Base-by-base conservation (phyloP, 1,140 invertebrate genomes). In the Odontomachus brunneus region DNA sequence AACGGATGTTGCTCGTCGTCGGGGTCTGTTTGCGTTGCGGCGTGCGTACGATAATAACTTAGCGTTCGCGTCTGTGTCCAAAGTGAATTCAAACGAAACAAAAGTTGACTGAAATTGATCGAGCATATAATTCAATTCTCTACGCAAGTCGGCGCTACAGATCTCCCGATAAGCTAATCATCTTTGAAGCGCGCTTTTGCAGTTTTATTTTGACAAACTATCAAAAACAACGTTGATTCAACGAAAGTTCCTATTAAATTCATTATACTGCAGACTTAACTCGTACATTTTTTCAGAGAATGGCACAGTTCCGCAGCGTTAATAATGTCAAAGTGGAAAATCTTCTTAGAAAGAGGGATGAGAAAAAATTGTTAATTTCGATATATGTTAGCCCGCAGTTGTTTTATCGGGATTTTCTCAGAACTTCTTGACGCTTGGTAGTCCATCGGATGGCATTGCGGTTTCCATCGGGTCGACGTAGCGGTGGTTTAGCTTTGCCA, bases 391-490 rank as follows among this genome's bases (percentile, higher is more conserved):
- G n/a, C 22, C 17, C 69, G n/a, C 24, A 22, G 19, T 33, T 22
- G 22, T 71, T 72, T 78, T 78, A 62, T 24, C 67, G 26, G 12
- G 29, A 73, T 19, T 38, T 82, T 82, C 76, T 73, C 22, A 82
- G 76, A 84, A 85, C 53, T 82, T 89, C 3, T 59, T 29, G 63
- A 69, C 22, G 55, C 19, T 9, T 51, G 72, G 9, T 26, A 33
- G 9, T 29, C 33, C 3, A 71, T 71, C 26, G 15, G 33, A 83
- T 81, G 59, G 2, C 38, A 22, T 57, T 59, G 55, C 29, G 49
- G 22, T 48, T 60, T 38, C 15, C 90, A 89, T 85, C 65, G 74
- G 84, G 90, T 89, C 88, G 89, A 85, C 87, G 85, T 89, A 89
- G 87, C 62, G 80, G 69, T 38, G 48, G 59, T 22, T 75, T 82